These are phyloP conservation scores for Coluber constrictor DNA, from an alignment of 2,797 vertebrate genomes.

Conservation along the genomic window DNA sequence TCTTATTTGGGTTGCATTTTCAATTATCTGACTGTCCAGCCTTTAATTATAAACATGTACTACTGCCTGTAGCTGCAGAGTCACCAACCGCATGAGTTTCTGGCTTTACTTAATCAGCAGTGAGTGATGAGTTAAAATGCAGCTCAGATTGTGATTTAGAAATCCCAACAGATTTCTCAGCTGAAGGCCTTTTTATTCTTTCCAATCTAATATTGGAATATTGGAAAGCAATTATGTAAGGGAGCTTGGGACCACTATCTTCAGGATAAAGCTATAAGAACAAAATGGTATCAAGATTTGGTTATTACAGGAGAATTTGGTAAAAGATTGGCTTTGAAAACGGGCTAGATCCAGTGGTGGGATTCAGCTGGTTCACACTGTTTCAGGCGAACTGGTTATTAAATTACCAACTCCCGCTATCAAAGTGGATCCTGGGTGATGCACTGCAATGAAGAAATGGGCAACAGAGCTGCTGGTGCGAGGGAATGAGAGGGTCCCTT, in stretches of 20 bases:
- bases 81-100: slow-evolving; percentile 19
- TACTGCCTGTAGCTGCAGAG: slow-evolving; percentile 9
- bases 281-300: neutral
- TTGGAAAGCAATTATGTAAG: neutral
- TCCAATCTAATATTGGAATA: neutral
- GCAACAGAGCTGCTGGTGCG: too few species aligned
- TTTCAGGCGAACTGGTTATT: too few species aligned
- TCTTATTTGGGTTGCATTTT: neutral
- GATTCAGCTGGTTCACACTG: too few species aligned
- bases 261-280: neutral
- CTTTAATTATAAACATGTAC: neutral
- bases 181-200: neutral
- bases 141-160: neutral
- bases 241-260: neutral
- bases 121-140: neutral
- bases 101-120: slow-evolving; percentile 16
- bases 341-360: neutral
- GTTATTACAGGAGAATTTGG: neutral
- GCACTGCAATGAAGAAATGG: too few species aligned
- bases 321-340: neutral
- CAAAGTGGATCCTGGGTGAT: too few species aligned
- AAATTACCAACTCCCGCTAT: too few species aligned
- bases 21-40: neutral
- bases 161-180: neutral
- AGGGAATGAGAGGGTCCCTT: too few species aligned